phyloP scores from a whole-genome alignment of 2,113 vertebrate species.

The Ageneiosus marmoratus region DNA sequence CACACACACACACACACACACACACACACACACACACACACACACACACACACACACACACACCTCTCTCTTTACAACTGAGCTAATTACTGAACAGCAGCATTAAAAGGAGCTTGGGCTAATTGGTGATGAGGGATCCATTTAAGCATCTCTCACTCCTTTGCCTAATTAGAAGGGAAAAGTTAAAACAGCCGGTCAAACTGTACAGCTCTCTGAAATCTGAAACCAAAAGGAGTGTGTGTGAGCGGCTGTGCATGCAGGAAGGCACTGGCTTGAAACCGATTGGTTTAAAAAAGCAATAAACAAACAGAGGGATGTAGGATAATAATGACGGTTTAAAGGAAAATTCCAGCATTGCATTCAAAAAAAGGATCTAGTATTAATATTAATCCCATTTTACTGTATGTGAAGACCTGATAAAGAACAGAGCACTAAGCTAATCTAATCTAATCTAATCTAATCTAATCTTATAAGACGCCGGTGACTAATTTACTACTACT shows the following conservation, averaged over 20 bases:
- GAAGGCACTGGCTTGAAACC: not conserved
- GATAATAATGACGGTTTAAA: not conserved
- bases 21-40: not conserved
- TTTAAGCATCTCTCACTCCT: slow-evolving; percentile 47
- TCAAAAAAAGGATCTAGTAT: not conserved
- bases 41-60: not conserved
- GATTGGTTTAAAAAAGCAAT: not conserved
- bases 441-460: too few relatives aligned
- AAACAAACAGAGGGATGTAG: not conserved
- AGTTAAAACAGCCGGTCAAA: slow-evolving; percentile 34
- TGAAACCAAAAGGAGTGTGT: slow-evolving; percentile 35
- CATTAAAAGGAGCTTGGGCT: slow-evolving; percentile 24
- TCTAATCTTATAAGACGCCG: not conserved
- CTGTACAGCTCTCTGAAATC: slow-evolving; percentile 40
- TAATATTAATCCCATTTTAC: not conserved
- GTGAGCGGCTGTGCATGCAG: not conserved
- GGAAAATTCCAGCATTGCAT: not conserved
- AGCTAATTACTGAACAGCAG: slow-evolving; percentile 33
- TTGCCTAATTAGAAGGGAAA: slow-evolving; percentile 39
- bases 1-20: too few relatives aligned
- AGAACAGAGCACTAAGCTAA: not conserved
- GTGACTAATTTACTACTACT: slow-evolving; percentile 8
- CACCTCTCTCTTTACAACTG: not conserved
- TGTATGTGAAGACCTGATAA: not conserved
- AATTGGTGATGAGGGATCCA: slow-evolving; percentile 49